phyloP scores from a whole-genome alignment of 2,797 vertebrate genomes.

The Sebastes vulpes region DNA sequence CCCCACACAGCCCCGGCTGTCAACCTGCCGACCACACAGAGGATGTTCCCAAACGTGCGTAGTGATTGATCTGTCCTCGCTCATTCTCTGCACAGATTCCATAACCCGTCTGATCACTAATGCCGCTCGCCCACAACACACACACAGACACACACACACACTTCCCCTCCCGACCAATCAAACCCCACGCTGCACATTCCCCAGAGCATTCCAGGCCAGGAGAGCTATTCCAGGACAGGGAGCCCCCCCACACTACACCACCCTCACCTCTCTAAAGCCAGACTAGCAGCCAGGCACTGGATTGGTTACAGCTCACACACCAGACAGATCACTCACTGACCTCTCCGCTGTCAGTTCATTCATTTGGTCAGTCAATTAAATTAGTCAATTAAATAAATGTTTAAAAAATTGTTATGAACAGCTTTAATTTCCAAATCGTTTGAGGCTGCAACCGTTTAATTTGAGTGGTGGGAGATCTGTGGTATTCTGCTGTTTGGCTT shows the following conservation, averaged over 20 bases:
- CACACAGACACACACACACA: conserved; percentile 34
- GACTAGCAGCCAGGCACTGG: conserved; percentile 25
- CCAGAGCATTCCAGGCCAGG: conserved; percentile 80
- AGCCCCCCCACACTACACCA: conserved; percentile 4
- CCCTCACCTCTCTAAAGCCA: conserved; percentile 21
- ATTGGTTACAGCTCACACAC: conserved; percentile 18
- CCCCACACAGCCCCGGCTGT: conserved; percentile 52
- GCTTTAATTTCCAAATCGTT: not conserved
- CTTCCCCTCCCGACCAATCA: conserved; percentile 54
- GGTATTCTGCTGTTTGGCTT: not conserved
- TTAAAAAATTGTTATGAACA: not conserved
- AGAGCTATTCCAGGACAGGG: conserved; percentile 85
- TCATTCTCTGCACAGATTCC: conserved; percentile 66
- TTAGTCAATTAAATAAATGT: not conserved
- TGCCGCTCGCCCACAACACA: conserved; percentile 11
- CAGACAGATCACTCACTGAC: conserved; percentile 28
- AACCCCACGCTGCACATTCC: conserved; percentile 70
- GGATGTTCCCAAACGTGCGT: conserved; percentile 62
- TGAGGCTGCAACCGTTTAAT: not conserved
- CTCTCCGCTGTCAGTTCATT: not conserved
- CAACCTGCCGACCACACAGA: conserved; percentile 64
- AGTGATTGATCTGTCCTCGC: conserved; percentile 73
- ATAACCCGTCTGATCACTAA: conserved; percentile 47
- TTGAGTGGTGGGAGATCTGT: not conserved
- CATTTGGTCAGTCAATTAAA: not conserved